Conservation (phyloP, 2,797 vertebrate species). For the Myripristis jacobus region DNA sequence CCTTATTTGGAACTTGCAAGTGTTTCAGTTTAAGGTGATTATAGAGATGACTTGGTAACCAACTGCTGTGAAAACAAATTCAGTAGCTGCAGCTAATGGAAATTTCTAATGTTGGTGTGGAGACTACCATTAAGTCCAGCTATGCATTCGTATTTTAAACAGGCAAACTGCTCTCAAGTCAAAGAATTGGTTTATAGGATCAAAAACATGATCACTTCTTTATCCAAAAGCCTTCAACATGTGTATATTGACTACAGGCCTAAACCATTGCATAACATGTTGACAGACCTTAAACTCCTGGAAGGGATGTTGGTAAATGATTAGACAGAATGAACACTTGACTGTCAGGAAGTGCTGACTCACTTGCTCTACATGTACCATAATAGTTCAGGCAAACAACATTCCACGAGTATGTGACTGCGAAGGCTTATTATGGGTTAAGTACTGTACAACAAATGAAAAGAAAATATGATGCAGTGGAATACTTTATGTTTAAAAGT, state of each 20-base stretch:
- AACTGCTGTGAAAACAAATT: background rate
- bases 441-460: slow-evolving; percentile 2
- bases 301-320: slow-evolving; percentile 45
- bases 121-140: background rate
- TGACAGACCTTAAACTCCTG: slow-evolving; percentile 12
- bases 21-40: slow-evolving; percentile 8
- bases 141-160: background rate
- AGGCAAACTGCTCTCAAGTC: background rate
- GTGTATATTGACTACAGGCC: background rate
- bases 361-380: slow-evolving; percentile 35
- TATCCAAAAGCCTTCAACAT: background rate
- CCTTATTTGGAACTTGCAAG: background rate
- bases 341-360: slow-evolving; percentile 52
- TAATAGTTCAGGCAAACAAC: slow-evolving; percentile 30
- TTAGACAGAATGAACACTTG: slow-evolving; percentile 47
- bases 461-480: background rate
- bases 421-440: background rate
- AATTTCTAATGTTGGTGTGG: background rate
- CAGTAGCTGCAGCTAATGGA: background rate
- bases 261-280: slow-evolving; percentile 28
- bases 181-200: background rate
- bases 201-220: background rate
- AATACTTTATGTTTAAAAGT: slow-evolving; percentile 1
- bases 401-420: slow-evolving; percentile 13
- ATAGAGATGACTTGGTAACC: background rate